Conservation (phyloP, 2,797 vertebrate genomes). For the Brotula barbata region DNA sequence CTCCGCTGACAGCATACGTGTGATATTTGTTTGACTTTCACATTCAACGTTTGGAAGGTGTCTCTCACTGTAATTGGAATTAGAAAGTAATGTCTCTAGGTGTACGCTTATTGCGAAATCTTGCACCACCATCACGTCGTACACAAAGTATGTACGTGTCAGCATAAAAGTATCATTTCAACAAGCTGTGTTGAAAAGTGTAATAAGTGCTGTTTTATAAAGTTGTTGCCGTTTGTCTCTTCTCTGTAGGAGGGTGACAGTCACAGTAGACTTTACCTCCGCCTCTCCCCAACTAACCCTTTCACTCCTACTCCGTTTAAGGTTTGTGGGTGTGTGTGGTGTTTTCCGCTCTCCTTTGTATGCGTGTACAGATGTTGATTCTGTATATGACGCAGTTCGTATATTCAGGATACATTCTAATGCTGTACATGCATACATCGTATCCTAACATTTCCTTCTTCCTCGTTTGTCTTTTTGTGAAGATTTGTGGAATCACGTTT, state of each 20-base stretch:
- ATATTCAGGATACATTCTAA: conserved; percentile 4
- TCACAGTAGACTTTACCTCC: conserved; percentile 90
- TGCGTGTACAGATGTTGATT: conserved; percentile 36
- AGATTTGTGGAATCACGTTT: neutral
- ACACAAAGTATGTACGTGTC: too few relatives aligned
- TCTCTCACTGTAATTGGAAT: neutral
- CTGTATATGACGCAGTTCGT: too few relatives aligned
- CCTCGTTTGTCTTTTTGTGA: conserved; percentile 11
- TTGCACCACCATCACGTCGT: too few relatives aligned
- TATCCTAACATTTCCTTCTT: conserved; percentile 42
- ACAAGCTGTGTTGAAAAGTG: conserved; percentile 20
- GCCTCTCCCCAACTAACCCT: conserved; percentile 95
- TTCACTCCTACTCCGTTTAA: conserved; percentile 98
- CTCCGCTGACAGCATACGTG: conserved; percentile 3
- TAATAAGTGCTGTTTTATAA: conserved; percentile 58
- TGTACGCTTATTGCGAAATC: too few relatives aligned
- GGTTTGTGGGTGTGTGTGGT: conserved; percentile 87
- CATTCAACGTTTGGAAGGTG: conserved; percentile 1
- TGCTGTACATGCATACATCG: conserved; percentile 43
- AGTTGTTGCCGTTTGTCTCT: conserved; percentile 84
- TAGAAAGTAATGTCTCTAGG: conserved; percentile 2
- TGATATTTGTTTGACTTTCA: conserved; percentile 5
- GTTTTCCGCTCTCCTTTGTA: conserved; percentile 36
- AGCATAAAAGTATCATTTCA: too few relatives aligned
- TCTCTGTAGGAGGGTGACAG: conserved; percentile 89